Base-by-base conservation (phyloP, 2,113 vertebrate genomes). In the Cinclus cinclus region DNA sequence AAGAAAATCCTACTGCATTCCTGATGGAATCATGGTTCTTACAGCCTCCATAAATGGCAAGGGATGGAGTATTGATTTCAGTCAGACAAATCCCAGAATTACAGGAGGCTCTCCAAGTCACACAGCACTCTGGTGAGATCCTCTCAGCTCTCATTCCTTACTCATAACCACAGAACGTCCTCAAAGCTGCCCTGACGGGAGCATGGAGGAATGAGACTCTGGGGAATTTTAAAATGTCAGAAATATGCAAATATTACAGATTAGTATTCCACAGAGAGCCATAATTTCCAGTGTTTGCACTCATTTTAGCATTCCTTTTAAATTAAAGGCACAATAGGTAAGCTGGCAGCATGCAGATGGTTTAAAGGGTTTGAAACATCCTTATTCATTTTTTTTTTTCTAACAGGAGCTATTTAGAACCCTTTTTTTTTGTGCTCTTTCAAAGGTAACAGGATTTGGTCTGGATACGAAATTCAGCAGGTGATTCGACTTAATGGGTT, bases 281-380 rank as follows among this genome's bases (percentile, higher is more conserved):
- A 25, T 93, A 41, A 93, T 93, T 96, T 94, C 78, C 91, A 89
- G 84, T 89, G 81, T 97, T 96, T 96, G 91, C 90, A 88, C 62
- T 95, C 90, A 63, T 64, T 96, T 94, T 90, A 93, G 44, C 58
- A 81, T 89, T 83, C 62, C 83, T 90, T 96, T 95, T 90, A 95
- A 96, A 96, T 94, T 94, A 95, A 93, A 87, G 68, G 58, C 90
- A 92, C 92, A 94, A 95, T 89, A 95, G 90, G 93, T 89, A 96
- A 95, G 80, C 69, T 92, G 92, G 82, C 60, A 89, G 68, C 33
- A 0, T 55, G 76, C 80, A 94, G 88, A 64, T 87, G 83, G 79
- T 62, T 93, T 96, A 81, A 92, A 93, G 85, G 30, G 35, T 71
- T 94, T 91, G 87, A 94, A 87, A 92, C 9, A 28, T 64, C 42